Evolutionary conservation across 2,113 vertebrate genomes (phyloP).

Genomic region (Sorex araneus): DNA sequence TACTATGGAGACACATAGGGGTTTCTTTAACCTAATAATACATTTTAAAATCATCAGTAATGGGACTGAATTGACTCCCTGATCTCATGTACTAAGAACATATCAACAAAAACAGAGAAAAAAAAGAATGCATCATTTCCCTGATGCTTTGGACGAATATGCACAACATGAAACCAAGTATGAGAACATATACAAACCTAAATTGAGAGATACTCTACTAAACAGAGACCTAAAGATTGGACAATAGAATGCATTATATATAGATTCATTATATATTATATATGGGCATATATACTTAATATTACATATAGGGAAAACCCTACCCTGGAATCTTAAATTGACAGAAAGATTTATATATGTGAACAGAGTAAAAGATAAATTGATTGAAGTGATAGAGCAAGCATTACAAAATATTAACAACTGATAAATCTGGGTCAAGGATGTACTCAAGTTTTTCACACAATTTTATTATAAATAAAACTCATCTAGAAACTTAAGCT

Average conservation of each 20-base stretch:
- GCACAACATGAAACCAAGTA: background rate
- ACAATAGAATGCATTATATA: background rate
- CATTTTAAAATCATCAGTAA: constrained; percentile 21
- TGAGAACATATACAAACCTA: constrained; percentile 29
- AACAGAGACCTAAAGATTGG: background rate
- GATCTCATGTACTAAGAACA: background rate
- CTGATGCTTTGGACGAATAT: background rate
- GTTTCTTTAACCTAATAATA: constrained; percentile 31
- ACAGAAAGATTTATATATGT: too few relatives aligned
- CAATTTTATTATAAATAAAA: constrained; percentile 55
- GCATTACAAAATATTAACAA: constrained; percentile 52
- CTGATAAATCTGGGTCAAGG: constrained; percentile 39
- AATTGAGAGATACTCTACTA: constrained; percentile 26
- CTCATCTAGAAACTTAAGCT: constrained; percentile 59
- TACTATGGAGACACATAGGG: background rate
- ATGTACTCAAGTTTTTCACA: background rate
- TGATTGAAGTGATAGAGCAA: background rate
- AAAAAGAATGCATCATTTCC: too few relatives aligned
- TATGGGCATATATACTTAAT: too few relatives aligned
- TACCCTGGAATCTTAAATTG: too few relatives aligned
- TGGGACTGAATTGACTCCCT: background rate
- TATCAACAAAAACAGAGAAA: too few relatives aligned
- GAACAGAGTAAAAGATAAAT: background rate
- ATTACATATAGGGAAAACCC: too few relatives aligned
- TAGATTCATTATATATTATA: background rate